Base-by-base conservation (phyloP, 2,888 invertebrate genomes). In the Netelia virgata region DNA sequence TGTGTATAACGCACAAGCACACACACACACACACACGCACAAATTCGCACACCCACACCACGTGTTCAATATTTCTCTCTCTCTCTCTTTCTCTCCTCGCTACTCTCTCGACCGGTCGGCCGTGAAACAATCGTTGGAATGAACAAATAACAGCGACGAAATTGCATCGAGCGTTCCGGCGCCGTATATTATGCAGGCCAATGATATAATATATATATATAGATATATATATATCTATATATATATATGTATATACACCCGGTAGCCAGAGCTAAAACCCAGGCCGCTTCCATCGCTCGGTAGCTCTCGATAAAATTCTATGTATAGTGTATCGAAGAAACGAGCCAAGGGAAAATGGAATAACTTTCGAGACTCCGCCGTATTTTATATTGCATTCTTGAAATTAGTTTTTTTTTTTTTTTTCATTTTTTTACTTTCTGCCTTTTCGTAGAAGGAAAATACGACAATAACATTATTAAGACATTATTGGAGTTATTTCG, bases 61-160 rank as follows among this genome's bases (percentile, higher is more conserved):
- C 53, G 3, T 59, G 53, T 69, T 75, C 63, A 81, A 68, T 68
- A 53, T 68, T 47, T 64, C 47, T 66, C 64, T 77, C n/a, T 43
- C 68, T 43, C 43, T 57, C n/a, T 9, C 18, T 18, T 20, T 20
- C 53, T 23, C 50, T 59, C 73, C 53, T 68, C 64, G 23, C 73
- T 63, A 55, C 75, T 61, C 74, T 76, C 59, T 43, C 14, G 69
- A 61, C 76, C 75, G 64, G 59, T 82, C 75, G 70, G 76, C 84
- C 80, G 80, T 82, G 77, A 85, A 85, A 85, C 84, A 85, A 85
- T 85, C 84, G 84, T 85, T 85, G 84, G 70, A 85, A 85, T 79
- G 84, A 85, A 85, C 84, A 85, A 85, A 85, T 85, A 84, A 84
- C 84, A 79, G 66, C 84, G 84, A 85, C 84, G 78, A 85, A 85